A percentile compares a stretch with the other conserved stretches of the same genome.
Evolutionary conservation across 2,888 invertebrate species (phyloP).

Genomic region (Platypus cylindrus): DNA sequence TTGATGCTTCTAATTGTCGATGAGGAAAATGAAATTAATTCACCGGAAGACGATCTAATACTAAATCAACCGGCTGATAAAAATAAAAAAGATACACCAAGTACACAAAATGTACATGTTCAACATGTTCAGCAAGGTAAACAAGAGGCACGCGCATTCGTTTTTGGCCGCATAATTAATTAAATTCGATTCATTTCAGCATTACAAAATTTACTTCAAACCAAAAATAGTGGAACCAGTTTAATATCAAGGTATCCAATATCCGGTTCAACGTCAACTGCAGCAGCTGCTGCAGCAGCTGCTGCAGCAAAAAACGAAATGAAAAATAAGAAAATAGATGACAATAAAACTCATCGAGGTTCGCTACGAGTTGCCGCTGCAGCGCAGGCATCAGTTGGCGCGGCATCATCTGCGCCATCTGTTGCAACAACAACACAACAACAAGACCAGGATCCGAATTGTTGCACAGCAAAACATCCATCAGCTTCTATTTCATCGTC

Average conservation of each 20-base stretch:
- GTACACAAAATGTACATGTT: constrained; percentile 26
- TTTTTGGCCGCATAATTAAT: background rate
- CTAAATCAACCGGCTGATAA: constrained; percentile 45
- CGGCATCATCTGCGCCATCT: constrained; percentile 13
- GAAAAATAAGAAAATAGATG: constrained; percentile 16
- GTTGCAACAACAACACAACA: background rate
- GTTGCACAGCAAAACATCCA: too few relatives aligned
- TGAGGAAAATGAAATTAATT: constrained; percentile 78
- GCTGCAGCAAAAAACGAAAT: constrained; percentile 15
- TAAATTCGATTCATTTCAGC: constrained; percentile 6
- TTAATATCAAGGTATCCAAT: constrained; percentile 16
- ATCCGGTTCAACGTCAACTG: constrained; percentile 7
- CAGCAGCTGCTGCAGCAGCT: too few relatives aligned
- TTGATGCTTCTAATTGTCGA: constrained; percentile 74
- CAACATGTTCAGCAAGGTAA: constrained; percentile 27
- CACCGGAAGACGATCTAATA: constrained; percentile 61
- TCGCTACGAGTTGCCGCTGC: constrained; percentile 17
- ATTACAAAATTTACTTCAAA: constrained; percentile 22
- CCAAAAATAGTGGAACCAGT: constrained; percentile 22
- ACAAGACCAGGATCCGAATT: too few relatives aligned
- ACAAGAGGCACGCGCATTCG: background rate
- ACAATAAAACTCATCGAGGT: constrained; percentile 10
- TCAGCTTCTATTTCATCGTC: too few relatives aligned
- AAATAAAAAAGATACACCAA: constrained; percentile 23
- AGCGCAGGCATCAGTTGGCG: constrained; percentile 21